Conservation (phyloP, 2,888 invertebrate species). For the Callinectes sapidus region DNA sequence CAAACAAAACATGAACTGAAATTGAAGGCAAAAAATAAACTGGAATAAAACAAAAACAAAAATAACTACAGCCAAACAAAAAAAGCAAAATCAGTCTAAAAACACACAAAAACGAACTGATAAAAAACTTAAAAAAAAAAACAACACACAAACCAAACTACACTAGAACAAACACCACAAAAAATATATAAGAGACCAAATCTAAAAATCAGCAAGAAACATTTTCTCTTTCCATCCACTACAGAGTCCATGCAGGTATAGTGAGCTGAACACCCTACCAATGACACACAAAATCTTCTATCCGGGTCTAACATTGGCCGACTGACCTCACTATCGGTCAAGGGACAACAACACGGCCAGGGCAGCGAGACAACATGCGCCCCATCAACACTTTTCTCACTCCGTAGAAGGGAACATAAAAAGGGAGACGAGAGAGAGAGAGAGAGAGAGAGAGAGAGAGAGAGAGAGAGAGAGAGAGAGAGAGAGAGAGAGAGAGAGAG, state of each 20-base stretch:
- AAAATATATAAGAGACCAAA: background rate
- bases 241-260: background rate
- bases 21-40: no score
- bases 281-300: background rate
- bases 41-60: no score
- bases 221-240: background rate
- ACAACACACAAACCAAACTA: background rate
- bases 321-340: background rate
- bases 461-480: slow-evolving; percentile 18
- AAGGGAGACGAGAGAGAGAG: background rate
- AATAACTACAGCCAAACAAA: no score
- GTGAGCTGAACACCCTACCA: background rate
- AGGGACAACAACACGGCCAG: background rate
- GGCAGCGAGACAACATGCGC: background rate
- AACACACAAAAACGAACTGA: background rate
- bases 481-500: slow-evolving; percentile 8
- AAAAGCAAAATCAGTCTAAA: background rate
- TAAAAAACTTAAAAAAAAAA: background rate
- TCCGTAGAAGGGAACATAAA: background rate
- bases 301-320: background rate
- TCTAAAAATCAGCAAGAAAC: background rate
- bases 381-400: background rate
- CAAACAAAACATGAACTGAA: no score
- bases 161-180: background rate
- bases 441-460: slow-evolving; percentile 13